Base-by-base conservation (phyloP, 2,888 invertebrate species). In the Piscicola geometra region DNA sequence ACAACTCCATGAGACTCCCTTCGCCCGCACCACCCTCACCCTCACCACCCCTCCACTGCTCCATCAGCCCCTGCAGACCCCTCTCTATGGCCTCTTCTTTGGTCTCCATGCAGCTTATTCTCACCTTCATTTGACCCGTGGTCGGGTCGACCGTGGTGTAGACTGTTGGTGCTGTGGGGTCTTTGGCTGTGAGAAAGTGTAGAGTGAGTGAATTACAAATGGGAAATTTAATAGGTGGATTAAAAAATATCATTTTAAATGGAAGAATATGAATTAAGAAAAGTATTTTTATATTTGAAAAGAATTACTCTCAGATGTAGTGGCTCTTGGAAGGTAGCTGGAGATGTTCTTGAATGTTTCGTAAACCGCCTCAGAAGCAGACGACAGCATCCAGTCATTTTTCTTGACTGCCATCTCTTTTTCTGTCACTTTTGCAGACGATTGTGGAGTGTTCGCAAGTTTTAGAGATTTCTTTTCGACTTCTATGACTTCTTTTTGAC, bases 1-100 rank as follows among this genome's bases (percentile, higher is more conserved):
- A 88, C 69, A 93, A 87, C 81, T 91, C 90, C 81, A 91, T 90
- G 0, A 91, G 85, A 80, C 91, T 87, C 72, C 12, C 9, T 47
- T 47, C 50, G 9, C 12, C 9, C n/a, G n/a, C n/a, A n/a, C n/a
- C n/a, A n/a, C n/a, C n/a, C 9, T 9, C 41, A 15, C 5, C 21
- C 3, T 56, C 60, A 25, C n/a, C 21, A 32, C 76, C 76, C 36
- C 79, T 80, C 28, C 83, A 70, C 67, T 79, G 47, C 78, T 64
- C 78, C 73, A 82, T 81, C 25, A 83, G 76, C 33, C 80, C 81
- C 36, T 78, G 78, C 33, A 83, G 83, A 35, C 82, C 78, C 2
- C 78, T 36, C 25, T 78, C 77, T 21, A 76, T 71, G 21, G 69
- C 41, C 25, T 69, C 71, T 36, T 52, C 32, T 9, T 72, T 50